phyloP scores from a whole-genome alignment of 2,113 vertebrate species.

The Melanocharis versteri region DNA sequence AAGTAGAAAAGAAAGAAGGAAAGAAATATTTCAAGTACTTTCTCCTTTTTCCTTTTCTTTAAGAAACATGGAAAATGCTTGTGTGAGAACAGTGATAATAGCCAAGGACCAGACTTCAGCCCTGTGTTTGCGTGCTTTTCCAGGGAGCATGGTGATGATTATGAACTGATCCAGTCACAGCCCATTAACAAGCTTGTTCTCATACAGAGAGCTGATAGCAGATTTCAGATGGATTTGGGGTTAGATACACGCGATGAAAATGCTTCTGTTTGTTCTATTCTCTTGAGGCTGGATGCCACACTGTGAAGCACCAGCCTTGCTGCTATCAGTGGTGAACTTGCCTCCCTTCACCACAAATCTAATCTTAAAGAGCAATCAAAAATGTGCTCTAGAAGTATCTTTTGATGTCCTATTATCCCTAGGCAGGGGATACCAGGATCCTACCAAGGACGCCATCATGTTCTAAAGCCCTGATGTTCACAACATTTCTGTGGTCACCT shows the following conservation, averaged over 20 bases:
- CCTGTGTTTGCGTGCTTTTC: not conserved
- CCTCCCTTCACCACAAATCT: not conserved
- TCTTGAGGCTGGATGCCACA: not conserved
- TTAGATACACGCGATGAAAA: not conserved
- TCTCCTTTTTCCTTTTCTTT: not conserved
- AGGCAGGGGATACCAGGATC: not conserved
- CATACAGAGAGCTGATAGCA: not conserved
- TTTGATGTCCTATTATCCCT: accelerated
- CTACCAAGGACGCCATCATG: not conserved
- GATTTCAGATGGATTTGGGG: not conserved
- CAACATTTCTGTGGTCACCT: not conserved
- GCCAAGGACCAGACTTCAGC: not conserved
- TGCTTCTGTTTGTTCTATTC: not conserved
- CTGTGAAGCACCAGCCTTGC: not conserved
- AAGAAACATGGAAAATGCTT: not conserved
- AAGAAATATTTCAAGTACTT: not conserved
- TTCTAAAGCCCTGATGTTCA: not conserved
- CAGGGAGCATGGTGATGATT: not conserved
- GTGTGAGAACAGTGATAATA: not conserved
- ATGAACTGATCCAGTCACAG: not conserved
- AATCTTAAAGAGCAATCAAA: not conserved
- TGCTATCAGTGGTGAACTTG: not conserved
- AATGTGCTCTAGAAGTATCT: not conserved
- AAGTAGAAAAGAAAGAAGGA: not conserved
- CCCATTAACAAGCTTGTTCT: not conserved